Conservation (phyloP, 2,888 invertebrate species). For the Schizaphis graminum region DNA sequence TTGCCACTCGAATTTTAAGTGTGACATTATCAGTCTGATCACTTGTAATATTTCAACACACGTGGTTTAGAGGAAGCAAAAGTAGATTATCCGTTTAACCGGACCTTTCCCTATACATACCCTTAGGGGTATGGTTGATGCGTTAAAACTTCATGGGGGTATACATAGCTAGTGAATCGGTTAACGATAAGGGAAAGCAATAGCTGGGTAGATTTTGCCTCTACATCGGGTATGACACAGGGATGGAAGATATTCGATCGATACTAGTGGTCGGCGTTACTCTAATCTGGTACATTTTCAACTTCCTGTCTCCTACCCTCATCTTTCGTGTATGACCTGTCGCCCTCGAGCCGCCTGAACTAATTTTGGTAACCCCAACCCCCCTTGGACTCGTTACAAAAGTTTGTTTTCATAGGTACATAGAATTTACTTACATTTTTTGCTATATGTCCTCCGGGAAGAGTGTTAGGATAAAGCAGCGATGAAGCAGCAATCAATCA, state of each 20-base stretch:
- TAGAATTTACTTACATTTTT: slow-evolving; percentile 24
- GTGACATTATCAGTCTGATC: slow-evolving; percentile 47
- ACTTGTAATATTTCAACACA: slow-evolving; percentile 44
- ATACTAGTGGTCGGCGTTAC: slow-evolving; percentile 38
- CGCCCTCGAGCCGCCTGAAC: slow-evolving; percentile 24
- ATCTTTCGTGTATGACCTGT: slow-evolving; percentile 28
- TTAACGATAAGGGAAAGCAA: slow-evolving; percentile 62
- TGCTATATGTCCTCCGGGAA: not conserved
- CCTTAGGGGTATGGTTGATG: slow-evolving; percentile 47
- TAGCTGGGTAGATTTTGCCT: slow-evolving; percentile 48
- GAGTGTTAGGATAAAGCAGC: not conserved
- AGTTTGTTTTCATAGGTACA: slow-evolving; percentile 34
- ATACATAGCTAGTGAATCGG: slow-evolving; percentile 34
- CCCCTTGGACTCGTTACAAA: slow-evolving; percentile 6
- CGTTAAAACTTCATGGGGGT: slow-evolving; percentile 33
- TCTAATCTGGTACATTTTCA: slow-evolving; percentile 54
- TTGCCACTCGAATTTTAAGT: slow-evolving; percentile 52
- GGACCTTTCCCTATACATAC: slow-evolving; percentile 30
- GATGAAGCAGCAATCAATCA: slow-evolving; percentile 13
- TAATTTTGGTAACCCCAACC: slow-evolving; percentile 9
- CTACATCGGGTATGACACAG: slow-evolving; percentile 29
- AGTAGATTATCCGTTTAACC: slow-evolving; percentile 59
- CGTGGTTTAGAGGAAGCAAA: slow-evolving; percentile 1
- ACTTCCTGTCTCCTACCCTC: slow-evolving; percentile 34
- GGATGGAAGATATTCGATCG: slow-evolving; percentile 38